phyloP scores from a whole-genome alignment of 2,797 vertebrate species.

The Falco berigora region DNA sequence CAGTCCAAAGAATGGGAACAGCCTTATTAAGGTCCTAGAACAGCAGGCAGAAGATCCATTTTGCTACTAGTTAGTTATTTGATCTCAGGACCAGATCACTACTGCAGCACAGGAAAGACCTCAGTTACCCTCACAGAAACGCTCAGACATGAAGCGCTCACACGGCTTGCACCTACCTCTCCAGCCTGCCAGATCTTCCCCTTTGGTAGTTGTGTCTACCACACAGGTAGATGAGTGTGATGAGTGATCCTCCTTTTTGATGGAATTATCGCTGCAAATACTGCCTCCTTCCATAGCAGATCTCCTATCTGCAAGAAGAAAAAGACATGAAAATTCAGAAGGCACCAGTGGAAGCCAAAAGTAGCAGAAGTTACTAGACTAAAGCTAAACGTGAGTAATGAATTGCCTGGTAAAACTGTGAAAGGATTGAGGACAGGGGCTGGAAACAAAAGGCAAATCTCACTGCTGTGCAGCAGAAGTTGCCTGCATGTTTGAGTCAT shows the following conservation, averaged over 20 bases:
- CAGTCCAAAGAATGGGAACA: background rate
- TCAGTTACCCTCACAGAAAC: background rate
- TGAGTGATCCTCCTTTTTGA: constrained; percentile 77
- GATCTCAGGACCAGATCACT: background rate
- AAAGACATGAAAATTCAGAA: background rate
- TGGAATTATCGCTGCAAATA: constrained; percentile 72
- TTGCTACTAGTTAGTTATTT: background rate
- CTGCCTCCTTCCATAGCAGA: constrained; percentile 70
- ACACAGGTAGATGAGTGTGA: constrained; percentile 84
- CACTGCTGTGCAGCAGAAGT: background rate
- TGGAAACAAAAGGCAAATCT: background rate
- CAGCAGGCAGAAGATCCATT: background rate
- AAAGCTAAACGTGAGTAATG: background rate
- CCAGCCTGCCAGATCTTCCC: constrained; percentile 69
- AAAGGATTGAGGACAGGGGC: background rate
- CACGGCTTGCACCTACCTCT: constrained; percentile 69
- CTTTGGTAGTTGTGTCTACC: constrained; percentile 89
- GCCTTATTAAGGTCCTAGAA: background rate
- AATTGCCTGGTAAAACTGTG: background rate
- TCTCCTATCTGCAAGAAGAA: constrained; percentile 71
- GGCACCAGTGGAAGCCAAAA: background rate
- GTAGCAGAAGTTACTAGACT: background rate
- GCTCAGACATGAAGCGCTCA: background rate
- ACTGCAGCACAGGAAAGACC: background rate
- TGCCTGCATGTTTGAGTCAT: background rate